A percentile compares a stretch with the other conserved stretches of the same genome.
Evolutionary conservation across 1,140 invertebrate species (phyloP).

Genomic region (Elymnias hypermnestra): DNA sequence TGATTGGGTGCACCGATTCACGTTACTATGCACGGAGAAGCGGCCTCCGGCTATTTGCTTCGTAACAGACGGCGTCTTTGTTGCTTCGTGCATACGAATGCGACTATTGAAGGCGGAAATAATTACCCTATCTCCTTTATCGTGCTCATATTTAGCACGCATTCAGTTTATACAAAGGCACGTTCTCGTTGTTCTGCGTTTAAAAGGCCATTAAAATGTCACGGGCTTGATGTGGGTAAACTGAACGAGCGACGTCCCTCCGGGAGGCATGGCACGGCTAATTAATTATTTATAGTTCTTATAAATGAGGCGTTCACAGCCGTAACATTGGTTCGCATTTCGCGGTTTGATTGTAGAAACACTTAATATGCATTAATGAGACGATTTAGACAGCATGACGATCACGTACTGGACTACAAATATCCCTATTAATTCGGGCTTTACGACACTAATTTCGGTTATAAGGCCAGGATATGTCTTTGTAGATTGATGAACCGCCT

Average conservation of each 20-base stretch:
- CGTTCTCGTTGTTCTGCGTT: constrained; percentile 42
- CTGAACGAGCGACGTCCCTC: constrained; percentile 34
- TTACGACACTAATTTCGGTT: constrained; percentile 26
- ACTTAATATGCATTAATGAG: constrained; percentile 14
- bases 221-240: constrained; percentile 50
- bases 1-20: constrained; percentile 56
- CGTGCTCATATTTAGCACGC: constrained; percentile 30
- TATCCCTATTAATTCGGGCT: constrained; percentile 44
- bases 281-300: constrained; percentile 64
- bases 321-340: constrained; percentile 19
- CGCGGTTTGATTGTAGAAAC: constrained; percentile 5
- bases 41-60: constrained; percentile 37
- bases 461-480: constrained; percentile 17
- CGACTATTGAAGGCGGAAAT: constrained; percentile 42
- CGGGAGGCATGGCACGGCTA: constrained; percentile 27
- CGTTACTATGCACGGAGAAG: constrained; percentile 31
- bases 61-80: constrained; percentile 40
- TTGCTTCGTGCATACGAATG: constrained; percentile 37
- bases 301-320: constrained; percentile 29
- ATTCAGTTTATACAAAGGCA: constrained; percentile 22
- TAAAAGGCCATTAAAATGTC: constrained; percentile 63
- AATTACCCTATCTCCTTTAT: constrained; percentile 44
- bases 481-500: constrained; percentile 21
- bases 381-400: constrained; percentile 13
- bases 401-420: constrained; percentile 37